Base-by-base conservation (phyloP, 92 coral and sea anemone genomes). In the Virgularia gustaviana region DNA sequence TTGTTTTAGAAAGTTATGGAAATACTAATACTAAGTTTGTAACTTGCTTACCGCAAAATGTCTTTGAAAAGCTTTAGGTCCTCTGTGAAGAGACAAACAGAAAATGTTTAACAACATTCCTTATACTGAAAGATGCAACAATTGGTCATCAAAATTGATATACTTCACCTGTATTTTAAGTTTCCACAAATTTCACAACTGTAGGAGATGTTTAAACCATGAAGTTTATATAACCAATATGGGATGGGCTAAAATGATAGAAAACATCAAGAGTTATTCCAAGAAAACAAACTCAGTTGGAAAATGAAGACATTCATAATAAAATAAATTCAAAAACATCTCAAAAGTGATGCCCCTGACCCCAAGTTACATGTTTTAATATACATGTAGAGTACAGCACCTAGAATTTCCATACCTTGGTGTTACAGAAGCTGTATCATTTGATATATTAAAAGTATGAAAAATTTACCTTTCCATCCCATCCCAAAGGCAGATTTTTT, bases 401-500 rank as follows among this genome's bases (percentile, higher is more conserved):
- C n/a, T n/a, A n/a, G n/a, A n/a, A n/a, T n/a, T n/a, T n/a, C n/a
- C n/a, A n/a, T n/a, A n/a, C n/a, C n/a, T n/a, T n/a, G n/a, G n/a
- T n/a, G 1, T 43, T 13, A 0, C 51, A 0, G 19, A 4, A 43
- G 19, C 2, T 43, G 1, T 39, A n/a, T 30, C 37, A 71, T 30
- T 24, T 9, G 11, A 32, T 15, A 35, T 34, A 0, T 0, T 9
- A 42, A 22, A 20, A 18, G 11, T 15, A 25, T 23, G 45, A 19
- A 32, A 38, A 10, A n/a, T n/a, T n/a, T 85, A 92, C 98, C 92
- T 92, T 92, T 49, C 98, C 98, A 29, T 92, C 98, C 98, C 98
- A 92, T 15, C 98, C 98, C 0, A 92, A 81, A 18, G 98, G 98
- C 7, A 92, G 84, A 78, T 92, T 92, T 76, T 92, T 92, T 5